Base-by-base conservation (phyloP, 2,888 invertebrate species). In the Octonoba sinensis region DNA sequence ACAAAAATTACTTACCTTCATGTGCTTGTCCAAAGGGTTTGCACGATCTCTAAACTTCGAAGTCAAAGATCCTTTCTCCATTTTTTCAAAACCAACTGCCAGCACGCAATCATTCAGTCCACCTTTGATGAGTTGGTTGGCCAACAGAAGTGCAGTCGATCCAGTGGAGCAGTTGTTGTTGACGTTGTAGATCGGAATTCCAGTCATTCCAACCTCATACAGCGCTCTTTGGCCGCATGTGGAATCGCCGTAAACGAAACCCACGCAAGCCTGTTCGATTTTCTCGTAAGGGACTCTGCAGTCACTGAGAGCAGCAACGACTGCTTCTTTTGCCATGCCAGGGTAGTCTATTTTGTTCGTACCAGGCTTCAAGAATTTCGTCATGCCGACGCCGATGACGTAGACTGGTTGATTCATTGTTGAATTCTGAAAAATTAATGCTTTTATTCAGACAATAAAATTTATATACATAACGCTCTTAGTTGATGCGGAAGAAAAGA, bases 141-240 rank as follows among this genome's bases (percentile, higher is more conserved):
- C 97, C 87, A 99, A 90, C 87, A 93, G 92, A 3, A 99, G 89
- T 0, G 99, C 99, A 71, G 94, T 95, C 0, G 98, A 95, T 44
- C 99, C 99, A 0, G 98, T 98, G 0, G 99, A 95, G 88, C 99
- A 99, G 87, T 98, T 98, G 88, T 99, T 99, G 90, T 99, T 99
- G 16, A 99, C 98, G 89, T 99, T 99, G 90, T 94, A 96, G 85
- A 99, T 93, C 3, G 99, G 99, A 85, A 99, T 96, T 54, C 98
- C 98, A 36, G 95, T 97, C 93, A 98, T 93, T 76, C 98, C 98
- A 54, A 98, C 91, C 88, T 95, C 94, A 88, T 99, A 99, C 11
- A 99, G 89, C 0, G 96, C 96, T 84, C 98, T 91, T 90, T 99
- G 99, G 0, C 99, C 99, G 89, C 94, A 93, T 1, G 97, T 96